A percentile compares a stretch with the other conserved stretches of the same genome.
phyloP scores from a whole-genome alignment of 1,140 invertebrate species.

The Hypsibius dujardini region DNA sequence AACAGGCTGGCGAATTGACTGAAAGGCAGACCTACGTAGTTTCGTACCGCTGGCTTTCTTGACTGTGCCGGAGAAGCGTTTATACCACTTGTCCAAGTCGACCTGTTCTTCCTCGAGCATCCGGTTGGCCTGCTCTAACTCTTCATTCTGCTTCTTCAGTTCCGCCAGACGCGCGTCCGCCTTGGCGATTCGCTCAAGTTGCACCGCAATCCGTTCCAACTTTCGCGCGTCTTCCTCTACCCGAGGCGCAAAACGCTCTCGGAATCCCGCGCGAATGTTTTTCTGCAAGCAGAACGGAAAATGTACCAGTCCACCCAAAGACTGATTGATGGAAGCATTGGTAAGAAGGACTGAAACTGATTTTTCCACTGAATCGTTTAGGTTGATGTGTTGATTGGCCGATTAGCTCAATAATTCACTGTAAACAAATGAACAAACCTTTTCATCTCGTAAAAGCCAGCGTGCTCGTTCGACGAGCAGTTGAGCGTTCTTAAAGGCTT shows the following conservation, averaged over 20 bases:
- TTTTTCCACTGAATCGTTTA: background rate
- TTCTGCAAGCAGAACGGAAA: background rate
- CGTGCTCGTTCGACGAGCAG: no score
- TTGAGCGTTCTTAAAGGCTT: no score
- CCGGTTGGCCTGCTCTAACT: no score
- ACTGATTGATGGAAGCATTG: background rate
- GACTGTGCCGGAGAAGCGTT: background rate
- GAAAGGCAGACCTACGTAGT: background rate
- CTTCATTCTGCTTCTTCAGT: no score
- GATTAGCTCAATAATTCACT: background rate
- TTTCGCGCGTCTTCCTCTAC: background rate
- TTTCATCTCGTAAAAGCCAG: background rate
- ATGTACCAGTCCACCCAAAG: background rate
- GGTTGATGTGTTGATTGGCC: background rate
- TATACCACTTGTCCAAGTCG: background rate
- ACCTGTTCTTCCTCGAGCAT: background rate
- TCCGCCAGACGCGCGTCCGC: background rate
- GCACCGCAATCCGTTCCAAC: background rate
- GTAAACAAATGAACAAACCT: background rate
- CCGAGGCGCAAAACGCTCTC: background rate
- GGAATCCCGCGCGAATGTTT: background rate
- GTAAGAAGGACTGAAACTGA: background rate
- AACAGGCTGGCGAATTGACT: no score
- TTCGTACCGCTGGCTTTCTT: constrained; percentile 1
- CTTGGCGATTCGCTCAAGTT: background rate